Conservation (phyloP, 2,797 vertebrate species). For the Champsocephalus esox region DNA sequence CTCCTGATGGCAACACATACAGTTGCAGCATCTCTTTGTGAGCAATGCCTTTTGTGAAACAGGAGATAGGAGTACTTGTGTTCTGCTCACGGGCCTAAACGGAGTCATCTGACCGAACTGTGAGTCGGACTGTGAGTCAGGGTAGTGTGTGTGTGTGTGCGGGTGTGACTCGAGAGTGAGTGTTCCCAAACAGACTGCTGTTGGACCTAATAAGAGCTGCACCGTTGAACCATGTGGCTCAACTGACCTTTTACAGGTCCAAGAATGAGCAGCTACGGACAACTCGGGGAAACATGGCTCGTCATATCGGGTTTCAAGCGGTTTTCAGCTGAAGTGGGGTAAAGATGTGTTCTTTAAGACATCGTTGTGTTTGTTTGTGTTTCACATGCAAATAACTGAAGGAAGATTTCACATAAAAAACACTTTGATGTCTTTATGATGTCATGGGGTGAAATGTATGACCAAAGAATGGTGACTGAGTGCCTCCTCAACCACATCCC, state of each 20-base stretch:
- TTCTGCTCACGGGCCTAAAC: slow-evolving; percentile 58
- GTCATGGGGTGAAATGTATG: slow-evolving; percentile 44
- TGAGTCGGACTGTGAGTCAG: slow-evolving; percentile 67
- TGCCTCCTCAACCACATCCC: slow-evolving; percentile 31
- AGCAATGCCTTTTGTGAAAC: slow-evolving; percentile 46
- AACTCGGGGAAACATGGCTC: slow-evolving; percentile 20
- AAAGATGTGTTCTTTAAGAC: slow-evolving; percentile 35
- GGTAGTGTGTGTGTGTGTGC: slow-evolving; percentile 30
- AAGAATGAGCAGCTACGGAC: slow-evolving; percentile 58
- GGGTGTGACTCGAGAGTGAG: slow-evolving; percentile 42
- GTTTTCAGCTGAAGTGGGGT: slow-evolving; percentile 30
- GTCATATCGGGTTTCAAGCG: slow-evolving; percentile 43
- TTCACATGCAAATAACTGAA: slow-evolving; percentile 12
- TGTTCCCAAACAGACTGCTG: slow-evolving; percentile 61
- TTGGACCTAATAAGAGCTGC: slow-evolving; percentile 62
- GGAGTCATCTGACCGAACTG: slow-evolving; percentile 69
- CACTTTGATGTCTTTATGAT: slow-evolving; percentile 15
- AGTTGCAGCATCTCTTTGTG: slow-evolving; percentile 29
- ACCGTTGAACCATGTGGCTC: slow-evolving; percentile 59
- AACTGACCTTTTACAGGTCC: slow-evolving; percentile 64
- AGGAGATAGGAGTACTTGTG: slow-evolving; percentile 38
- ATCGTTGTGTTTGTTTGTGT: slow-evolving; percentile 17
- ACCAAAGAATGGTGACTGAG: slow-evolving; percentile 27
- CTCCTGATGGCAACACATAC: slow-evolving; percentile 2
- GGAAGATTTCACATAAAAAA: slow-evolving; percentile 4